Conservation (phyloP, 2,797 vertebrate genomes). For the Bryconaethiops microstoma region DNA sequence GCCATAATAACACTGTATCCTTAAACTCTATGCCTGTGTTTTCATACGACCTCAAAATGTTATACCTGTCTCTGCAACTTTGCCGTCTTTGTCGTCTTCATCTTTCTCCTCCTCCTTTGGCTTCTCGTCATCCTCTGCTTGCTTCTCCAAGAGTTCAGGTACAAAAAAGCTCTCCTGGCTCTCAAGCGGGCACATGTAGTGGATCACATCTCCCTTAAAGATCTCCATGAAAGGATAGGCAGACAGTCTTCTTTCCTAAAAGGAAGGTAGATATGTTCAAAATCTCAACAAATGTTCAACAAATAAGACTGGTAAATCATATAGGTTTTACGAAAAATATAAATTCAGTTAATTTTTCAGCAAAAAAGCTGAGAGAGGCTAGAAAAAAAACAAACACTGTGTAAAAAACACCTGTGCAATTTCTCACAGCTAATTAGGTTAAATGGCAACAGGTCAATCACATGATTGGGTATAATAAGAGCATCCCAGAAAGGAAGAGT, state of each 20-base stretch:
- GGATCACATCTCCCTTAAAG: conserved; percentile 84
- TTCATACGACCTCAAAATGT: neutral
- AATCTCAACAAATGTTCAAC: too few relatives aligned
- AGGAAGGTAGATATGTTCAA: too few relatives aligned
- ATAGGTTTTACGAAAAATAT: too few relatives aligned
- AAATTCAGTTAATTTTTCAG: too few relatives aligned
- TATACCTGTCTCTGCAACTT: conserved; percentile 76
- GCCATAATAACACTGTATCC: conserved; percentile 1
- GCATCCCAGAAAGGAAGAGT: too few relatives aligned
- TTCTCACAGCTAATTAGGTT: too few relatives aligned
- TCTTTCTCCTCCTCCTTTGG: conserved; percentile 81
- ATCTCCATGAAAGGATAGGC: conserved; percentile 92
- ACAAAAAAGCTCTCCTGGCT: conserved; percentile 94
- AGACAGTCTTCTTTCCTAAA: conserved; percentile 89
- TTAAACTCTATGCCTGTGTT: neutral
- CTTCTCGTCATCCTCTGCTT: conserved; percentile 67
- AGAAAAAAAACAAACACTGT: too few relatives aligned
- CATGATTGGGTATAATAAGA: too few relatives aligned
- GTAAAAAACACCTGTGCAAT: too few relatives aligned
- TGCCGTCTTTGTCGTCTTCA: conserved; percentile 79
- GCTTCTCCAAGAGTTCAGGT: conserved; percentile 75
- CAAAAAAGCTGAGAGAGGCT: too few relatives aligned
- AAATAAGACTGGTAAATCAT: too few relatives aligned
- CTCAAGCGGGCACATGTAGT: conserved; percentile 92
- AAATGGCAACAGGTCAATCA: too few relatives aligned